Evolutionary conservation across 2,888 invertebrate species (phyloP).

Genomic region (Cheilosia vernalis): DNA sequence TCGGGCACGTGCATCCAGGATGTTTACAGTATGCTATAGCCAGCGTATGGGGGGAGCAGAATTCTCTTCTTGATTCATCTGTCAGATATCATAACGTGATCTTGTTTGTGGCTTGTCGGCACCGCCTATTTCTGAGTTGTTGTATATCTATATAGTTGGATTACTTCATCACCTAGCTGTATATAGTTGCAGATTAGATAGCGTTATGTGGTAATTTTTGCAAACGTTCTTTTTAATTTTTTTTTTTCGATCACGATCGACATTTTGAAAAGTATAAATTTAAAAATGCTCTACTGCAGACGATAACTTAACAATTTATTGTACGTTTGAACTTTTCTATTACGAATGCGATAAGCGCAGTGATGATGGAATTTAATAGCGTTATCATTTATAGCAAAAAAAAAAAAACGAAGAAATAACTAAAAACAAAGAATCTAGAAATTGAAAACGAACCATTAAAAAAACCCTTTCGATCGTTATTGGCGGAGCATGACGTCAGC

Average conservation of each 20-base stretch:
- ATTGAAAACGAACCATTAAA: conserved; percentile 10
- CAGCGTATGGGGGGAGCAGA: conserved; percentile 19
- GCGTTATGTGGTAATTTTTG: conserved; percentile 32
- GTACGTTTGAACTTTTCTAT: conserved; percentile 70
- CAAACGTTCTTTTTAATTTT: neutral
- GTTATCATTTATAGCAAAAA: conserved; percentile 32
- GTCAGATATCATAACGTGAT: conserved; percentile 60
- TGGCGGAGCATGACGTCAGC: conserved; percentile 34
- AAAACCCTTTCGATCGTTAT: conserved; percentile 19
- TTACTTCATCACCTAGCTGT: conserved; percentile 46
- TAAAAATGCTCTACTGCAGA: conserved; percentile 49
- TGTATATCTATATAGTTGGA: conserved; percentile 34
- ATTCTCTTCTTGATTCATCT: conserved; percentile 51
- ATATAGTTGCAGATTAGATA: conserved; percentile 52
- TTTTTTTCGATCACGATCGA: conserved; percentile 23
- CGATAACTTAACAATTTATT: conserved; percentile 60
- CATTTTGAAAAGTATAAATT: conserved; percentile 52
- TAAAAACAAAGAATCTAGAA: neutral
- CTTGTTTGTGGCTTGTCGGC: conserved; percentile 54
- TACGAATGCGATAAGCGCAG: conserved; percentile 58
- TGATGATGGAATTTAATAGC: conserved; percentile 17
- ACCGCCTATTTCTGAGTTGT: conserved; percentile 53
- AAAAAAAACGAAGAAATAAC: neutral
- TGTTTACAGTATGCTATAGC: conserved; percentile 44
- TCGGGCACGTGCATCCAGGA: conserved; percentile 68